Evolutionary conservation across 2,797 vertebrate species (phyloP).

Genomic region (Phoebastria nigripes): DNA sequence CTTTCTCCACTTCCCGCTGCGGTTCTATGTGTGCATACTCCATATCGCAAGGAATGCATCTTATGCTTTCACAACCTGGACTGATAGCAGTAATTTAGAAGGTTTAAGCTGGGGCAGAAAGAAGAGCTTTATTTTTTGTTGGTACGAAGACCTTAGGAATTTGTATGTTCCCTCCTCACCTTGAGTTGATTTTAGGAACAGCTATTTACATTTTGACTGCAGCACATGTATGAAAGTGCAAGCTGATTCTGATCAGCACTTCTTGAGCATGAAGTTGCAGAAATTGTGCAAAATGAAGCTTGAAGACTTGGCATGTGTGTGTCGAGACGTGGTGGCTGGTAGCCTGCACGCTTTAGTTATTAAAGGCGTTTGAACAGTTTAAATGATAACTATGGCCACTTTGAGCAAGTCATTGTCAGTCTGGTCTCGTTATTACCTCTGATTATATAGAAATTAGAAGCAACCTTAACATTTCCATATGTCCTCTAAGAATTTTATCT

Average conservation of each 20-base stretch:
- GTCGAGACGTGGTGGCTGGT: not conserved
- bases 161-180: not conserved
- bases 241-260: not conserved
- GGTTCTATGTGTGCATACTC: not conserved
- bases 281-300: not conserved
- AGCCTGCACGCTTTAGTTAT: not conserved
- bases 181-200: not conserved
- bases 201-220: not conserved
- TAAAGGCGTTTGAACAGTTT: not conserved
- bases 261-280: not conserved
- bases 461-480: not conserved
- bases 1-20: not conserved
- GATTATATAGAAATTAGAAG: not conserved
- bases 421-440: not conserved
- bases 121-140: not conserved
- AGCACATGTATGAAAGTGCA: not conserved
- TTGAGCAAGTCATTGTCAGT: not conserved
- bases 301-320: not conserved
- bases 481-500: not conserved
- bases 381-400: not conserved
- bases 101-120: not conserved
- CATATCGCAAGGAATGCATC: not conserved
- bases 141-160: fast-evolving
- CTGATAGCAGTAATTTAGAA: not conserved
- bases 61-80: not conserved